A percentile compares a stretch with the other conserved stretches of the same genome.
Evolutionary conservation across 2,888 invertebrate species (phyloP).

Genomic region (Zelleria hepariella): DNA sequence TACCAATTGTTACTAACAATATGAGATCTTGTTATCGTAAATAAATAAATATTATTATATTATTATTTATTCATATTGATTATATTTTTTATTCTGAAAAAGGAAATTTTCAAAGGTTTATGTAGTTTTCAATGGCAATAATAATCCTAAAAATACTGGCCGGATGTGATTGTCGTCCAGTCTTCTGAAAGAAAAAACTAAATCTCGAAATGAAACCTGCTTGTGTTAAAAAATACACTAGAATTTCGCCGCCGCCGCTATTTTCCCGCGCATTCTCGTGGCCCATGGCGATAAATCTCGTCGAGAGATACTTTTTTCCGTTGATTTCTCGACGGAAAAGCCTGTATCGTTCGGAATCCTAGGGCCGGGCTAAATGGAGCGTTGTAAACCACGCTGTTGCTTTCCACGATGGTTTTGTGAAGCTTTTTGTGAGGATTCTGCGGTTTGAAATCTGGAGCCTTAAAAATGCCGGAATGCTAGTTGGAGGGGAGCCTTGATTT

Average conservation of each 20-base stretch:
- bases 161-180: too few species aligned
- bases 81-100: too few species aligned
- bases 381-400: neutral
- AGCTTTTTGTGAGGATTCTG: neutral
- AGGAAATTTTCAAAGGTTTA: too few species aligned
- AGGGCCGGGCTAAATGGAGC: conserved; percentile 2
- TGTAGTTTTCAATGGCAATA: too few species aligned
- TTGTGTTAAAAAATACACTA: neutral
- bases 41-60: too few species aligned
- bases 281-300: conserved; percentile 2
- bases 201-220: neutral
- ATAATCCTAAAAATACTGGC: neutral
- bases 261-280: neutral
- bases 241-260: too few species aligned
- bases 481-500: too few species aligned
- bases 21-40: too few species aligned
- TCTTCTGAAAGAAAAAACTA: neutral
- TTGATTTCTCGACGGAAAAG: conserved; percentile 5
- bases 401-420: neutral
- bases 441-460: neutral
- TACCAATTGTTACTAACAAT: too few species aligned
- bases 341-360: neutral
- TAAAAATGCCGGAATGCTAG: neutral
- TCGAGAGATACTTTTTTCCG: conserved; percentile 4
- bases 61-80: too few species aligned